Percentiles rank a stretch among this genome's conserved stretches.
Evolutionary conservation across 2,888 invertebrate species (phyloP).

Genomic region (Nudaria mundana): DNA sequence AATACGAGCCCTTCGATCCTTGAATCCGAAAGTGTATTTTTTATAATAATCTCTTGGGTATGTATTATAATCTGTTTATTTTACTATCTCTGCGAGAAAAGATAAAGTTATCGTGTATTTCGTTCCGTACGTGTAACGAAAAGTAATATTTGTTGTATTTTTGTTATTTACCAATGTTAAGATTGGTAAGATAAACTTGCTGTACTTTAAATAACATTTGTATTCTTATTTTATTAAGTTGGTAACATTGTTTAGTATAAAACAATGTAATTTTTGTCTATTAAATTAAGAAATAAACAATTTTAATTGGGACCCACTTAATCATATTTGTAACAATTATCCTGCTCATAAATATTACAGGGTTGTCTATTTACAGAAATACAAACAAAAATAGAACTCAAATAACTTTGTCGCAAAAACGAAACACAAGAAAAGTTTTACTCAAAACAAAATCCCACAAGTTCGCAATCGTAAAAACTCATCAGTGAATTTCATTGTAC

Average conservation of each 20-base stretch:
- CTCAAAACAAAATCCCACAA: conserved; percentile 31
- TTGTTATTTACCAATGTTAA: not conserved
- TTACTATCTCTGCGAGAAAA: not conserved
- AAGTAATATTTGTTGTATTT: not conserved
- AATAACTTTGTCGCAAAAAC: conserved; percentile 18
- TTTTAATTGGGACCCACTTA: too few species aligned
- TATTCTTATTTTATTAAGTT: not conserved
- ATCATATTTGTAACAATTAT: too few species aligned
- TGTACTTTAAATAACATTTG: not conserved
- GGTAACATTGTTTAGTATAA: too few species aligned
- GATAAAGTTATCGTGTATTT: not conserved
- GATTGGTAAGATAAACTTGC: not conserved
- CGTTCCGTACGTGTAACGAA: not conserved
- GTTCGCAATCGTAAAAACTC: conserved; percentile 46
- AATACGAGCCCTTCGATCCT: conserved; percentile 11
- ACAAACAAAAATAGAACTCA: too few species aligned
- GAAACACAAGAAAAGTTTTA: conserved; percentile 29
- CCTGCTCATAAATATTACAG: too few species aligned
- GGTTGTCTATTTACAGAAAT: too few species aligned
- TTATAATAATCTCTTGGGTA: conserved; percentile 3
- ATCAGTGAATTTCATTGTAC: conserved; percentile 50
- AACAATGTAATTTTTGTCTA: too few species aligned
- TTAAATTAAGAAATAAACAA: too few species aligned
- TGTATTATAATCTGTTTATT: conserved; percentile 2
- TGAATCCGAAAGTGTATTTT: conserved; percentile 1